Evolutionary conservation across 2,797 vertebrate species (phyloP).

Genomic region (Xyrichtys novacula): DNA sequence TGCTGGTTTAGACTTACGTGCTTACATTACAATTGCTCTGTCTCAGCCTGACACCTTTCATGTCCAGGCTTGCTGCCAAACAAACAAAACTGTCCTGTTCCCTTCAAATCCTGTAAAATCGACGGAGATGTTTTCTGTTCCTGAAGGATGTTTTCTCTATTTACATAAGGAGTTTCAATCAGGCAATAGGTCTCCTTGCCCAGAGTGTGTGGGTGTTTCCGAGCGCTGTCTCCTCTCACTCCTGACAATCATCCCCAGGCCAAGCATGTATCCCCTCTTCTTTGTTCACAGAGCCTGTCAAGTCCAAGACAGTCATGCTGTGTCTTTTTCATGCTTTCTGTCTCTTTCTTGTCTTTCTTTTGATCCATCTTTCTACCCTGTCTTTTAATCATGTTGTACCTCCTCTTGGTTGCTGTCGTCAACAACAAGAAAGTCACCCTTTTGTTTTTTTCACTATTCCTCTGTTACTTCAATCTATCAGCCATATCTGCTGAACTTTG

Average conservation of each 20-base stretch:
- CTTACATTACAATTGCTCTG: slow-evolving; percentile 41
- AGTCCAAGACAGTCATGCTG: slow-evolving; percentile 54
- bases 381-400: slow-evolving; percentile 12
- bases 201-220: slow-evolving; percentile 55
- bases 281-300: slow-evolving; percentile 60
- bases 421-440: slow-evolving; percentile 5
- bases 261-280: slow-evolving; percentile 49
- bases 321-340: slow-evolving; percentile 22
- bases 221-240: slow-evolving; percentile 60
- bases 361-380: slow-evolving; percentile 4
- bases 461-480: neutral
- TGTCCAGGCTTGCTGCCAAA: neutral
- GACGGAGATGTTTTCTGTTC: no score
- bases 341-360: slow-evolving; percentile 15
- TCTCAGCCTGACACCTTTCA: neutral
- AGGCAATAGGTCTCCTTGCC: slow-evolving; percentile 73
- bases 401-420: slow-evolving; percentile 18
- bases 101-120: no score
- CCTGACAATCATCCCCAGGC: slow-evolving; percentile 52
- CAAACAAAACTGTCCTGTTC: slow-evolving; percentile 21
- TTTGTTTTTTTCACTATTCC: slow-evolving; percentile 9
- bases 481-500: neutral
- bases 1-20: slow-evolving; percentile 41
- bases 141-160: slow-evolving; percentile 65
- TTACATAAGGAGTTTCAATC: slow-evolving; percentile 69